These are phyloP conservation scores for Falco peregrinus DNA, from an alignment of 2,797 vertebrate species.

Conservation along the genomic window DNA sequence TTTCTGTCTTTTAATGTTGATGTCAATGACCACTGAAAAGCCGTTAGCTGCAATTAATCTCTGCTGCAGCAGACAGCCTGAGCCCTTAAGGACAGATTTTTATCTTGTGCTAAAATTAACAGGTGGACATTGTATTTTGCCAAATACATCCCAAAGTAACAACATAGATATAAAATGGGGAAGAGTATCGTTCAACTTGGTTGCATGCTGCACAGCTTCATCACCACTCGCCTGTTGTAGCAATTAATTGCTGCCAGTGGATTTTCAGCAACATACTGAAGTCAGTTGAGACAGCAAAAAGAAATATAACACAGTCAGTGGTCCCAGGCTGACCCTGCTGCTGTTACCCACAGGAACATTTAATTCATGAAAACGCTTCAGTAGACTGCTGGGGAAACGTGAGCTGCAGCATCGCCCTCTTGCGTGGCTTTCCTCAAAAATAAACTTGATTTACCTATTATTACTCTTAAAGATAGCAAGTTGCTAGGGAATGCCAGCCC, in stretches of 20 bases:
- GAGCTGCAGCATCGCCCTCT: background rate
- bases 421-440: background rate
- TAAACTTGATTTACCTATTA: rapidly evolving
- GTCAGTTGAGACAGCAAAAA: background rate
- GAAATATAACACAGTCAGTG: background rate
- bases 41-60: background rate
- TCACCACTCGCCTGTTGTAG: background rate
- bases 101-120: background rate
- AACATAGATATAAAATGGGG: rapidly evolving
- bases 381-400: rapidly evolving
- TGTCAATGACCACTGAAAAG: background rate
- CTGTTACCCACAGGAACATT: background rate
- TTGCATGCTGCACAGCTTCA: rapidly evolving
- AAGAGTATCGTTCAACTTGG: rapidly evolving
- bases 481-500: background rate
- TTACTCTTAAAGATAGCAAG: background rate
- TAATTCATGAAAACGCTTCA: background rate
- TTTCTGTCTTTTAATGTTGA: background rate
- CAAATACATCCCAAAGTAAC: background rate
- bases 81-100: background rate
- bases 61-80: background rate
- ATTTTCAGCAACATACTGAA: background rate
- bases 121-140: rapidly evolving
- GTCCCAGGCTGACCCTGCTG: background rate
- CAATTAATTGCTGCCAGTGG: background rate